These are phyloP conservation scores for Alcedo atthis DNA, from an alignment of 2,797 vertebrate genomes.

Conservation along the genomic window DNA sequence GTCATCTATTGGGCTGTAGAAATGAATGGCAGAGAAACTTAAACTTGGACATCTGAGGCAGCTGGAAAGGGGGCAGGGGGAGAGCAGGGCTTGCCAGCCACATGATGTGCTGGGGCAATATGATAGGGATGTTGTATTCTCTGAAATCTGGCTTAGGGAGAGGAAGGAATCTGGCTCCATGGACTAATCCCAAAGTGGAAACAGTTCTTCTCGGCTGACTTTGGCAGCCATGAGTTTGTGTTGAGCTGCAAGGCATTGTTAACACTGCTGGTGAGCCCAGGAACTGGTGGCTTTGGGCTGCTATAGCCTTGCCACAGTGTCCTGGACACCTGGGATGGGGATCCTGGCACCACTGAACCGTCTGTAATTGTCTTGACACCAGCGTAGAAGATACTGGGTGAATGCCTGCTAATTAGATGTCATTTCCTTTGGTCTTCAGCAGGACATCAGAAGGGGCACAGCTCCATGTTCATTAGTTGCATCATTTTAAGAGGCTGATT, in stretches of 20 bases:
- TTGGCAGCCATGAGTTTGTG: neutral
- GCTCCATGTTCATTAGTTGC: neutral
- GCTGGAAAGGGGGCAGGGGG: neutral
- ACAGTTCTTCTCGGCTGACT: neutral
- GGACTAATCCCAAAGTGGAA: neutral
- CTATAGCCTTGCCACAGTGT: neutral
- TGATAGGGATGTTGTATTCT: neutral
- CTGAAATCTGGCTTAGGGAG: conserved; percentile 3
- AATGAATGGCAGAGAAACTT: neutral
- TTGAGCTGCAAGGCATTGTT: conserved; percentile 1
- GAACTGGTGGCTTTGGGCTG: neutral
- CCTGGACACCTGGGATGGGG: neutral
- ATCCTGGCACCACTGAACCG: neutral
- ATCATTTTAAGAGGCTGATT: neutral
- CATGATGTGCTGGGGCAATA: neutral
- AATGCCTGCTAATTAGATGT: conserved; percentile 2
- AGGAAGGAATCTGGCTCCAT: neutral
- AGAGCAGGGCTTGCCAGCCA: neutral
- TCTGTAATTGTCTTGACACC: conserved; percentile 4
- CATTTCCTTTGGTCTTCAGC: neutral
- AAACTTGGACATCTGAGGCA: neutral
- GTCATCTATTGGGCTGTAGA: neutral
- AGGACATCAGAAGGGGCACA: neutral
- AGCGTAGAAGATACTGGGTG: neutral
- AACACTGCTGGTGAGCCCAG: neutral